A percentile compares a stretch with the other conserved stretches of the same genome.
Evolutionary conservation across 2,113 vertebrate genomes (phyloP).

Genomic region (Mirounga angustirostris): DNA sequence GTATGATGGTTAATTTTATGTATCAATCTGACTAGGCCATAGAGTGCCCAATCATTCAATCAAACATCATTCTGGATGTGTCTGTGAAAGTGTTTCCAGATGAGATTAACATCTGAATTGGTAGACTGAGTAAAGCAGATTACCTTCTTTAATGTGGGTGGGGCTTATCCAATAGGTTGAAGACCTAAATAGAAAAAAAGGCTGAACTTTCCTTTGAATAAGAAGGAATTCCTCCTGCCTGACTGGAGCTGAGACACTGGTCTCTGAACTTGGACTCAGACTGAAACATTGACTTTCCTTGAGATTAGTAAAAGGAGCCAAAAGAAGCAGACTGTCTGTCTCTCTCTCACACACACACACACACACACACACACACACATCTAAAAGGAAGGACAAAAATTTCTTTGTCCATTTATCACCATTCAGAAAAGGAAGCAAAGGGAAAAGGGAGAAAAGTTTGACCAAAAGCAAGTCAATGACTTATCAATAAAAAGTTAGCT

Average conservation of each 20-base stretch:
- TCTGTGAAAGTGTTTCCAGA: background rate
- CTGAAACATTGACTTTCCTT: background rate
- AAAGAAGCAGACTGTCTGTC: background rate
- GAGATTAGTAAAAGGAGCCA: background rate
- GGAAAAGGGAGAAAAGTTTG: background rate
- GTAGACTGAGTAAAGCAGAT: background rate
- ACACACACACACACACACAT: background rate
- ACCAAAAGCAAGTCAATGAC: background rate
- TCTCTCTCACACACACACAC: no score
- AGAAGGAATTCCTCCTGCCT: background rate
- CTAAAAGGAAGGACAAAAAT: background rate
- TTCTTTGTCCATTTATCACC: background rate
- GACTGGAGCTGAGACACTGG: background rate
- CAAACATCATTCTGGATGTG: background rate
- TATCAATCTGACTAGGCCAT: background rate
- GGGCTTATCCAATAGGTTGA: background rate
- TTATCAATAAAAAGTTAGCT: background rate
- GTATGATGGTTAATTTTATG: background rate
- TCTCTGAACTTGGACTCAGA: background rate
- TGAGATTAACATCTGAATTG: background rate
- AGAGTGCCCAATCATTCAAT: background rate
- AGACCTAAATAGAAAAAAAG: background rate
- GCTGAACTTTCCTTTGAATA: background rate
- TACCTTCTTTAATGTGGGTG: background rate
- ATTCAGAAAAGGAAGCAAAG: background rate